Evolutionary conservation across 2,888 invertebrate genomes (phyloP), one percentile per base, ranked within the genome.

Genomic region (Chymomyza caudatula): DNA sequence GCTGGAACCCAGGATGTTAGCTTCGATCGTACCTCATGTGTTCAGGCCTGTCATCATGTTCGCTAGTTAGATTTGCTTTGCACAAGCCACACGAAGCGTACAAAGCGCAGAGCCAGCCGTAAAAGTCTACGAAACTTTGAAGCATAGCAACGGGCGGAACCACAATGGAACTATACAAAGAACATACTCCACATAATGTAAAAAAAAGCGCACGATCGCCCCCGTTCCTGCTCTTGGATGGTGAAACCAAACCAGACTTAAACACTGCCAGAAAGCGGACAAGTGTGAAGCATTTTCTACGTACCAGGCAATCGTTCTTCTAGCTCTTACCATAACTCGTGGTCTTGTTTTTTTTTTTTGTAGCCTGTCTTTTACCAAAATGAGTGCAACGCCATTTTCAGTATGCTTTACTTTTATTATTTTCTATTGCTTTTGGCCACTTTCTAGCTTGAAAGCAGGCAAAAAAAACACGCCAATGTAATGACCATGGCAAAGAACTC

Each of bases 301-400:
- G 29, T 37, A 37, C 11, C 29, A 37, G 25, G 59, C 56, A 25
- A 47, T 52, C 42, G 13, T 37, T 22, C 22, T 19, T 20, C 23
- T 51, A 20, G 51, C 61, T 47, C 42, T 47, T 11, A n/a, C 47
- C 19, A 19, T 47, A n/a, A 15, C 61, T 37, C 47, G 62, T 67
- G 53, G 13, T 44, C 56, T 37, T 37, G 22, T 51, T 51, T 25
- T 51, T 51, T n/a, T 8, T 17, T 20, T 52, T 23, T 52, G 54
- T 61, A 60, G 80, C 52, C 78, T 70, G 85, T 73, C 85, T 72
- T 85, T 78, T 87, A 81, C 87, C 87, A 81, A 85, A 87, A 78
- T 78, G 85, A 85, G 84, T 86, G 85, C 85, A 87, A 57, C 76
- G 73, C 81, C 82, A 81, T 86, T 86, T 80, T 84, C 69, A 85